Evolutionary conservation across 2,797 vertebrate genomes (phyloP), one percentile per base, ranked within the genome.

Genomic region (Hozukius guyotensis): DNA sequence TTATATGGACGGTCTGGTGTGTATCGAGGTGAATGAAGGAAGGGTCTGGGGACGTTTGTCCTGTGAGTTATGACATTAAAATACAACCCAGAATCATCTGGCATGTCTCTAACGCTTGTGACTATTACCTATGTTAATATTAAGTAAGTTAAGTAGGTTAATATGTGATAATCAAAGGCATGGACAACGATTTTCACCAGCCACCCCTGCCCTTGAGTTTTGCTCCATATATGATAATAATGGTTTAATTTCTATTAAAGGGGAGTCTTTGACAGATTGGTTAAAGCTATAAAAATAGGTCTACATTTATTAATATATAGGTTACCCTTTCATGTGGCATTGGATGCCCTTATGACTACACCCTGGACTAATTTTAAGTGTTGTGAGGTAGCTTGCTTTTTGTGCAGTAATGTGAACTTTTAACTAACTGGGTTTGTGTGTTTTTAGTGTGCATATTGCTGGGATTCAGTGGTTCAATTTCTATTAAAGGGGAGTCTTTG

Each of bases 41-140:
- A 84, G 72, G 84, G 83, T 81, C 77, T 75, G 81, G 42, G 76
- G 76, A 72, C 72, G 62, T 53, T 66, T 75, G 29, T 42, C 27
- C 24, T 56, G 55, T 55, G 13, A 20, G 18, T n/a, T 31, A 1
- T 42, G 16, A 29, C 29, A 8, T 59, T 31, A 49, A 73, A 68
- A 64, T 38, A 38, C 60, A 31, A 18, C 32, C 8, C 18, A 9
- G 4, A 14, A 20, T 55, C 24, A 60, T 56, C 20, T 76, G 3
- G 25, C 12, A 57, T 56, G 27, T 20, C 31, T 12, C 2, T 52
- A 57, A 52, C 8, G 13, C 5, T 3, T 46, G 4, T 11, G 31
- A 18, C 29, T 22, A 9, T 16, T 8, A 8, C 3, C 22, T 4
- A 49, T n/a, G 10, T 25, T 18, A 6, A 11, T 24, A 31, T 9